phyloP scores from a whole-genome alignment of 2,113 vertebrate genomes.

The Tragelaphus buxtoni region DNA sequence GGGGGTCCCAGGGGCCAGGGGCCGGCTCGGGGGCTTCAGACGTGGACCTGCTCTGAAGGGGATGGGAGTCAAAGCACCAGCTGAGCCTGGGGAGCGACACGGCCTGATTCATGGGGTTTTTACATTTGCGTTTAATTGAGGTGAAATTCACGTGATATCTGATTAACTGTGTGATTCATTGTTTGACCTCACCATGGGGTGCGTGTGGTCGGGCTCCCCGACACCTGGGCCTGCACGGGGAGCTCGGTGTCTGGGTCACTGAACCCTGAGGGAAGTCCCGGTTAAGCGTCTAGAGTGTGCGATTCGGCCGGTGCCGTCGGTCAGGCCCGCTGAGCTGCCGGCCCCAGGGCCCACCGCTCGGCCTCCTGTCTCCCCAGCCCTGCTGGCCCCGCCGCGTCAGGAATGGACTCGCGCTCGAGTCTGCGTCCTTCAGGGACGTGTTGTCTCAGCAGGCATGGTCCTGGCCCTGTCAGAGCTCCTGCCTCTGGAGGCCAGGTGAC shows the following conservation, averaged over 20 bases:
- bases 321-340: background rate
- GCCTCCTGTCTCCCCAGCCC: accelerated
- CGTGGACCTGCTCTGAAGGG: background rate
- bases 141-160: background rate
- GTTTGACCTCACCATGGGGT: background rate
- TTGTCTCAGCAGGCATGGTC: accelerated
- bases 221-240: too few species aligned
- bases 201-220: background rate
- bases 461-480: background rate
- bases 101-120: background rate
- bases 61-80: too few species aligned
- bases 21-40: background rate
- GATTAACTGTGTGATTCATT: background rate
- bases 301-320: accelerated
- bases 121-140: background rate
- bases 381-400: too few species aligned
- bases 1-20: too few species aligned
- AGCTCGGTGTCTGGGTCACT: background rate
- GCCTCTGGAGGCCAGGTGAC: accelerated
- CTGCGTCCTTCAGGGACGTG: accelerated
- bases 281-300: background rate
- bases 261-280: background rate
- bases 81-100: accelerated
- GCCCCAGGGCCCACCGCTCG: background rate
- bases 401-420: background rate